These are phyloP conservation scores for Eupeodes corollae DNA, from an alignment of 1,140 invertebrate species.

Conservation along the genomic window DNA sequence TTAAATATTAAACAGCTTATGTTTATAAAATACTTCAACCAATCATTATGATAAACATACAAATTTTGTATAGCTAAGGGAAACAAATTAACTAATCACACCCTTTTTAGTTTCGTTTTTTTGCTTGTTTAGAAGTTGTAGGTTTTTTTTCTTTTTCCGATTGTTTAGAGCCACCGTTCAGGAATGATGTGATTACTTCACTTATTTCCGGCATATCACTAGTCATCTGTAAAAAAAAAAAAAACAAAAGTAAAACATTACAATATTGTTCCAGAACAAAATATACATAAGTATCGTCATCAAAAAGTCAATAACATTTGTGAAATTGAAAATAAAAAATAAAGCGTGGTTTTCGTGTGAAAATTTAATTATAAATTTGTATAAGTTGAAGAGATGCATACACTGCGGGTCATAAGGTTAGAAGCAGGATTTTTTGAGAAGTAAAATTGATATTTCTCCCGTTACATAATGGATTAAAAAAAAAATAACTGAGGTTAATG, in stretches of 20 bases:
- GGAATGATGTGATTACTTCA: constrained; percentile 73
- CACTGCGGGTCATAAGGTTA: too few relatives aligned
- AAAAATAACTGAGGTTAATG: too few relatives aligned
- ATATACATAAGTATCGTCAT: neutral
- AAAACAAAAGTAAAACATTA: neutral
- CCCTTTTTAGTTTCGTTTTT: constrained; percentile 22
- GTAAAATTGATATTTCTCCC: too few relatives aligned
- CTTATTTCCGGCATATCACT: constrained; percentile 82
- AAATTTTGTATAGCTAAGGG: too few relatives aligned
- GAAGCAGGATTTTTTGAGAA: too few relatives aligned
- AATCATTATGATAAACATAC: too few relatives aligned
- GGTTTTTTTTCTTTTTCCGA: constrained; percentile 33
- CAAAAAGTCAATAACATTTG: too few relatives aligned
- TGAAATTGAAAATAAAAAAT: neutral
- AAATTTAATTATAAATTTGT: neutral
- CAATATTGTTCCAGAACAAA: neutral
- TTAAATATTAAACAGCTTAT: too few relatives aligned
- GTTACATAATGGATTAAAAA: too few relatives aligned
- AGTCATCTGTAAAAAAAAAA: constrained; percentile 48
- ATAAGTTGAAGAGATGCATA: too few relatives aligned
- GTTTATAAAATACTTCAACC: too few relatives aligned
- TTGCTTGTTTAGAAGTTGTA: constrained; percentile 21
- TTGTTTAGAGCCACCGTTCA: constrained; percentile 48
- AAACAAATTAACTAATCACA: neutral
- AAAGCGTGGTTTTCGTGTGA: neutral